phyloP scores from a whole-genome alignment of 1,140 invertebrate species.

The Acromyrmex charruanus region DNA sequence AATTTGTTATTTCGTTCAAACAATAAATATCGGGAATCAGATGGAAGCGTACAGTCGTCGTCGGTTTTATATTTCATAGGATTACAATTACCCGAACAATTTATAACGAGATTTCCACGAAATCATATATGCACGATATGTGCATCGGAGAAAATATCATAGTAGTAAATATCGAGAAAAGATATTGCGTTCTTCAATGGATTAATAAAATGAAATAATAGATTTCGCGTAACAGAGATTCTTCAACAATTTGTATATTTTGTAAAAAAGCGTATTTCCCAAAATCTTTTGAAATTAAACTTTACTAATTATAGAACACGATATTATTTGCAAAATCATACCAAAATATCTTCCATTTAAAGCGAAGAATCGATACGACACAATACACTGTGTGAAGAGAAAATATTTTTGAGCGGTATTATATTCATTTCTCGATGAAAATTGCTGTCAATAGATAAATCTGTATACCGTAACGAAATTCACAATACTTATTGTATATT shows the following conservation, averaged over 20 bases:
- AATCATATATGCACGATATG: not conserved
- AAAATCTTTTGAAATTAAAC: conserved; percentile 31
- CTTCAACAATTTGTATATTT: conserved; percentile 35
- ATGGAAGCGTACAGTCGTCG: conserved; percentile 16
- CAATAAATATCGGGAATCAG: conserved; percentile 22
- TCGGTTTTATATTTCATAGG: conserved; percentile 52
- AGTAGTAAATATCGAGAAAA: conserved; percentile 18
- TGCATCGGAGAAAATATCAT: conserved; percentile 38
- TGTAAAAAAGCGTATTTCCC: conserved; percentile 4
- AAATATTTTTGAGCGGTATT: not conserved
- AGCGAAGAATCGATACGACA: conserved; percentile 6
- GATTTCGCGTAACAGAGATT: conserved; percentile 31
- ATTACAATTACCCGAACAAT: conserved; percentile 45
- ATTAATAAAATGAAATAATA: conserved; percentile 57
- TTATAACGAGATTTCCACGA: conserved; percentile 47
- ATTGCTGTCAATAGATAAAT: not conserved
- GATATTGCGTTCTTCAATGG: not conserved
- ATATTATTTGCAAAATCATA: conserved; percentile 19
- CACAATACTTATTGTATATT: conserved; percentile 8
- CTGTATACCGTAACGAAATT: not conserved
- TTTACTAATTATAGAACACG: conserved; percentile 5
- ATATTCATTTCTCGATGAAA: not conserved
- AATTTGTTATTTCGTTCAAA: conserved; percentile 40
- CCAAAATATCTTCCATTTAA: conserved; percentile 8
- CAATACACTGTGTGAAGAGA: not conserved